Conservation (phyloP, 2,888 invertebrate genomes). For the Parnassius glacialis region DNA sequence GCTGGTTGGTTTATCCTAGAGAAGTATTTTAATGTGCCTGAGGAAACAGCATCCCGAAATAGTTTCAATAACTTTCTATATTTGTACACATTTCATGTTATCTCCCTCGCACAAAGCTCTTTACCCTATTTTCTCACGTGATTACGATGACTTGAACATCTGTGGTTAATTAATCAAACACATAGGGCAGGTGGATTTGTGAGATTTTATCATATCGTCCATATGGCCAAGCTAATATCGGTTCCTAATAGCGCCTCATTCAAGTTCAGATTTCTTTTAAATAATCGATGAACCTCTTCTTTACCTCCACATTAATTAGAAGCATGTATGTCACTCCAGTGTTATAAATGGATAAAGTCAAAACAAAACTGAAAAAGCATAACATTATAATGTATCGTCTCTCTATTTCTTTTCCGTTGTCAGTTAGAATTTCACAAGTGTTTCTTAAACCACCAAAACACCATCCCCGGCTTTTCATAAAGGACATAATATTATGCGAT, state of each 20-base stretch:
- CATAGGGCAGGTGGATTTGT: slow-evolving; percentile 34
- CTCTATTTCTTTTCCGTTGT: too few species aligned
- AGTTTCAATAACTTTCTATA: slow-evolving; percentile 32
- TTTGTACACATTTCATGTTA: slow-evolving; percentile 43
- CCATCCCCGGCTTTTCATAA: too few species aligned
- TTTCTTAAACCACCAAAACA: too few species aligned
- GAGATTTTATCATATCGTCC: slow-evolving; percentile 24
- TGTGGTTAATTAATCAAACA: slow-evolving; percentile 63
- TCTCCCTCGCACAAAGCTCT: slow-evolving; percentile 44
- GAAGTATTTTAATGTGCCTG: slow-evolving; percentile 15
- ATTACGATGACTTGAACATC: slow-evolving; percentile 51
- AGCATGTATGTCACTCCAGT: too few species aligned
- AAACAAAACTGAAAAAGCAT: too few species aligned
- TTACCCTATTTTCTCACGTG: slow-evolving; percentile 65
- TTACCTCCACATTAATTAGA: too few species aligned
- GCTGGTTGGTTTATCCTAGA: slow-evolving; percentile 9
- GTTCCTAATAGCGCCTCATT: background rate
- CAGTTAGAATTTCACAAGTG: too few species aligned
- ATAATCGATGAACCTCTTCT: too few species aligned
- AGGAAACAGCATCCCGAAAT: slow-evolving; percentile 31
- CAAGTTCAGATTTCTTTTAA: too few species aligned
- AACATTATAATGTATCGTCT: too few species aligned
- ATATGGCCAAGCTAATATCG: slow-evolving; percentile 15
- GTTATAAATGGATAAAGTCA: too few species aligned
- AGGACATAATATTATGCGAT: too few species aligned